Base-by-base conservation (phyloP, 2,113 vertebrate genomes). In the Lathamus discolor region DNA sequence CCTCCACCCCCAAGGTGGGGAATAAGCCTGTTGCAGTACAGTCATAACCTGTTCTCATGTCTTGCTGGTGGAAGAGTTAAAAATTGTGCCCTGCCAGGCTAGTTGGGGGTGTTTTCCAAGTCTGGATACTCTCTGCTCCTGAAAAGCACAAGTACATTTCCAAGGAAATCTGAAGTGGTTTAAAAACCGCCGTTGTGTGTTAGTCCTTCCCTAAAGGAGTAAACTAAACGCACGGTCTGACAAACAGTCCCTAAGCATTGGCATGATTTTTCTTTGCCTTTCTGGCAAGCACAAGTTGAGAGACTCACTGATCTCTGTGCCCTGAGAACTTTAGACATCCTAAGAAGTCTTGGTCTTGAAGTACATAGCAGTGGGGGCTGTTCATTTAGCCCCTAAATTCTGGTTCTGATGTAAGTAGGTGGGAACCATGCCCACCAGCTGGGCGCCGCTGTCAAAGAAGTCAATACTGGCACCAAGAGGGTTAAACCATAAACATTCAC, bases 401-500 rank as follows among this genome's bases (percentile, higher is more conserved):
- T 49, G 16, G 17, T 73, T 29, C 35, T 57, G 28, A 24, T 19
- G 20, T 11, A 41, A 49, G 24, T 0, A 23, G 33, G 14, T 9
- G 29, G 44, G 31, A 72, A 79, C 39, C 1, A 1, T 86, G 55
- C 49, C 55, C 44, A 37, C 19, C 13, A 10, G 24, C 64, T 0
- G 3, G 43, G 68, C 69, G 3, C 35, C 2, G 28, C 54, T 57
- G 61, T 24, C 29, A 59, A 82, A 94, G 70, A 92, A 96, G 11
- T 39, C 81, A 88, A 97, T 91, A 92, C 94, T 33, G 80, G 72
- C 75, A 92, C 94, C 86, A 67, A 54, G 62, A 76, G 90, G 82
- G 95, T 96, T 97, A 98, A 97, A 97, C 91, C 96, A 95, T 92
- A 97, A 98, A 98, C 97, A 92, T 98, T 97, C 95, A 96, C 97